A percentile compares a stretch with the other conserved stretches of the same genome.
Conservation (phyloP, 2,888 invertebrate genomes). For the Frankliniella intonsa region DNA sequence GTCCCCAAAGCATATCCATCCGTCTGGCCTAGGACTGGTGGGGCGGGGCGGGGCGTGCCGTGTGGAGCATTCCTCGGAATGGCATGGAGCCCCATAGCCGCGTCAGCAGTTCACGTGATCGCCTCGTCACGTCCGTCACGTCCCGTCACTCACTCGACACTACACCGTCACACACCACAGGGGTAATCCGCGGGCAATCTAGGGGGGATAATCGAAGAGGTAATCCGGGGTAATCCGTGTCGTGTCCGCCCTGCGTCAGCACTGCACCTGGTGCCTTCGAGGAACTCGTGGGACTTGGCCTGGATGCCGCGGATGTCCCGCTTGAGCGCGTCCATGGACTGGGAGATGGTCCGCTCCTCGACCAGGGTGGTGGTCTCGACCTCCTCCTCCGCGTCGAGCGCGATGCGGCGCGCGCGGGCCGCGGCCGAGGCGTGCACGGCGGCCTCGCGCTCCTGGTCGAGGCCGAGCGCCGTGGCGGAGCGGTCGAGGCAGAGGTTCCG, state of each 20-base stretch:
- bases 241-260: background rate
- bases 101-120: too few species aligned
- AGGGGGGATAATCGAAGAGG: too few species aligned
- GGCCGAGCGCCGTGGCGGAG: background rate
- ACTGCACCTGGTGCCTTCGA: slow-evolving; percentile 8
- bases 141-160: too few species aligned
- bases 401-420: background rate
- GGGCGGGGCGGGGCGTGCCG: too few species aligned
- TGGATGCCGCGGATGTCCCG: slow-evolving; percentile 12
- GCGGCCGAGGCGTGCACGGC: background rate
- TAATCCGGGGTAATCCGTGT: too few species aligned
- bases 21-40: too few species aligned
- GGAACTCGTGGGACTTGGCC: slow-evolving; percentile 10
- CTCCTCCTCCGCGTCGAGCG: background rate
- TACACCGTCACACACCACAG: too few species aligned
- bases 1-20: too few species aligned
- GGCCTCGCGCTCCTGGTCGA: background rate
- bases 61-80: too few species aligned
- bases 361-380: slow-evolving; percentile 11
- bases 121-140: too few species aligned
- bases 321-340: slow-evolving; percentile 8
- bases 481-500: slow-evolving; percentile 10
- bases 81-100: too few species aligned
- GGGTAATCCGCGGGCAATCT: too few species aligned
- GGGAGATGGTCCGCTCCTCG: slow-evolving; percentile 8